Conservation (phyloP, 2,113 vertebrate genomes). For the Etia nguti region DNA sequence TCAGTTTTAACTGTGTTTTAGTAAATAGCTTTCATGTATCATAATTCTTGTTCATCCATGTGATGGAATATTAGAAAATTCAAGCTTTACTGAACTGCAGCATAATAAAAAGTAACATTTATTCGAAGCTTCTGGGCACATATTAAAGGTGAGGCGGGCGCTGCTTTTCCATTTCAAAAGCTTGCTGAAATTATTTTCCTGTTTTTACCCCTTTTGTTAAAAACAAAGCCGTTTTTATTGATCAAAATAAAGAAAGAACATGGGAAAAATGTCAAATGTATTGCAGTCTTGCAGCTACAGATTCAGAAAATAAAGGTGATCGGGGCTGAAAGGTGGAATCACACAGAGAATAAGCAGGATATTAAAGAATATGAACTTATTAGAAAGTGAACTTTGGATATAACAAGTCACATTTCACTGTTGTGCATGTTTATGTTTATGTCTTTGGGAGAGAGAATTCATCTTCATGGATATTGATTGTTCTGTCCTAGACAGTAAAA, state of each 20-base stretch:
- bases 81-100: neutral
- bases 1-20: neutral
- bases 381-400: neutral
- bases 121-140: neutral
- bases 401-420: neutral
- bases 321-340: neutral
- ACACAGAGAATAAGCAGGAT: neutral
- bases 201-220: neutral
- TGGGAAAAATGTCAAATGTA: neutral
- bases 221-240: neutral
- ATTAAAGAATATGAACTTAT: neutral
- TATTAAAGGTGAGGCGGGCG: neutral
- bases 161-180: neutral
- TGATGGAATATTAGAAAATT: neutral
- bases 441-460: neutral
- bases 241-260: neutral
- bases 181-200: neutral
- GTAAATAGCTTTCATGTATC: neutral
- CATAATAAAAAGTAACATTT: neutral
- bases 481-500: neutral
- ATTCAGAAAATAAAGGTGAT: neutral
- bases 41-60: neutral
- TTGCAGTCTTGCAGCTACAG: neutral
- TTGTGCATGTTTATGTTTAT: neutral
- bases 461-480: conserved; percentile 20